phyloP scores from a whole-genome alignment of 2,113 vertebrate genomes.

The Limanda limanda region DNA sequence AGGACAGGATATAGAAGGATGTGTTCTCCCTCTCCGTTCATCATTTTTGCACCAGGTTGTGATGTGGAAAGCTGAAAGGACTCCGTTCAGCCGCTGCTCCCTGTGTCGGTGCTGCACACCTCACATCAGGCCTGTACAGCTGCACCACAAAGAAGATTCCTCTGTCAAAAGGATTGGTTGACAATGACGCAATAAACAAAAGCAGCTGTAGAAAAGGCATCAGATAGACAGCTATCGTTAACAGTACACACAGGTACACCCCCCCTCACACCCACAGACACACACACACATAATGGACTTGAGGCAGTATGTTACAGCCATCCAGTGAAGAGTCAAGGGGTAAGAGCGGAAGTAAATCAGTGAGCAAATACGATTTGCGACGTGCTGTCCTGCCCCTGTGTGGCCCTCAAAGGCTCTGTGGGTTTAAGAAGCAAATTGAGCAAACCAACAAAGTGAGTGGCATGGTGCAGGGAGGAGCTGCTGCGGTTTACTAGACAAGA shows the following conservation, averaged over 20 bases:
- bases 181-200: conserved; percentile 41
- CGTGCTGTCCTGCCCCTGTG: conserved; percentile 58
- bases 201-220: conserved; percentile 43
- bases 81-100: conserved; percentile 42
- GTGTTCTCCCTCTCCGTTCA: conserved; percentile 40
- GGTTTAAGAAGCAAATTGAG: conserved; percentile 70
- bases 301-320: no score
- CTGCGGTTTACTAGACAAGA: conserved; percentile 68
- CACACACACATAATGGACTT: neutral
- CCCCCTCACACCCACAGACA: conserved; percentile 5
- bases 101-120: conserved; percentile 27
- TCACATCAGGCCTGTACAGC: conserved; percentile 38
- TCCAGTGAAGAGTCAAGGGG: conserved; percentile 11
- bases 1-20: conserved; percentile 45
- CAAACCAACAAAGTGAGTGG: conserved; percentile 73
- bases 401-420: conserved; percentile 69
- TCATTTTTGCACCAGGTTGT: conserved; percentile 51
- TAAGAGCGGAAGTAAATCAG: conserved; percentile 53
- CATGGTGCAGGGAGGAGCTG: conserved; percentile 64
- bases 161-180: conserved; percentile 29
- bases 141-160: conserved; percentile 41
- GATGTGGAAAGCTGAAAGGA: conserved; percentile 40
- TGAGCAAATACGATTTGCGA: conserved; percentile 51
- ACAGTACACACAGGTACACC: no score
- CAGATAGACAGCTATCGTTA: conserved; percentile 24